These are phyloP conservation scores for Leucania comma DNA, from an alignment of 2,888 invertebrate genomes.

Conservation along the genomic window DNA sequence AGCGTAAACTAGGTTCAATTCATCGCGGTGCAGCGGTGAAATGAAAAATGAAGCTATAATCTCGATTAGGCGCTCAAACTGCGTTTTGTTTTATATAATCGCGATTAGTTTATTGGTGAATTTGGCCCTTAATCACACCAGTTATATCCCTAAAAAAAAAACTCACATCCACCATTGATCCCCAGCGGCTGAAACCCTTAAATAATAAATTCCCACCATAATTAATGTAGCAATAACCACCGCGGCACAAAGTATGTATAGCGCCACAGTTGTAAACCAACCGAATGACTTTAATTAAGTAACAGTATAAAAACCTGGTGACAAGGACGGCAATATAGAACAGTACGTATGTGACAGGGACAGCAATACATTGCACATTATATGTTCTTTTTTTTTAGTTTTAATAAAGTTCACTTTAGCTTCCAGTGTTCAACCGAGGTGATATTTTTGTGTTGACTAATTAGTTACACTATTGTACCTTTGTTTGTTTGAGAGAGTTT, in stretches of 20 bases:
- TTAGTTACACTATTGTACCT: neutral
- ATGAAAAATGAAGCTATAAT: too few species aligned
- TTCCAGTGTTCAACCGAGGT: slow-evolving; percentile 8
- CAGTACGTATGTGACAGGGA: slow-evolving; percentile 38
- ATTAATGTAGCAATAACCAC: slow-evolving; percentile 49
- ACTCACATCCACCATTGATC: neutral
- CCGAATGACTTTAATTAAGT: slow-evolving; percentile 62
- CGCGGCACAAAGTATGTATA: slow-evolving; percentile 42
- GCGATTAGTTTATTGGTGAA: too few species aligned
- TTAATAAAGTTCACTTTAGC: slow-evolving; percentile 51
- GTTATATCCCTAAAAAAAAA: slow-evolving; percentile 2
- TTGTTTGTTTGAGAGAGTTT: too few species aligned
- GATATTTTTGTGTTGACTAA: slow-evolving; percentile 11
- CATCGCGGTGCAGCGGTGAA: too few species aligned
- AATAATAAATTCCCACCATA: slow-evolving; percentile 42
- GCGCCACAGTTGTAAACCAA: slow-evolving; percentile 54
- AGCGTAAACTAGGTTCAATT: too few species aligned
- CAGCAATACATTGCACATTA: slow-evolving; percentile 37
- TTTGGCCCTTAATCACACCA: too few species aligned
- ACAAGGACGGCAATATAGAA: slow-evolving; percentile 47
- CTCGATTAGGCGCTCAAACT: too few species aligned
- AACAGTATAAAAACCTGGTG: slow-evolving; percentile 54
- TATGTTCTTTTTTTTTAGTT: slow-evolving; percentile 57
- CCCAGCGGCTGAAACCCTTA: slow-evolving; percentile 9
- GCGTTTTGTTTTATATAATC: too few species aligned